These are phyloP conservation scores for Morpho helenor DNA, from an alignment of 2,888 invertebrate species.

Conservation along the genomic window DNA sequence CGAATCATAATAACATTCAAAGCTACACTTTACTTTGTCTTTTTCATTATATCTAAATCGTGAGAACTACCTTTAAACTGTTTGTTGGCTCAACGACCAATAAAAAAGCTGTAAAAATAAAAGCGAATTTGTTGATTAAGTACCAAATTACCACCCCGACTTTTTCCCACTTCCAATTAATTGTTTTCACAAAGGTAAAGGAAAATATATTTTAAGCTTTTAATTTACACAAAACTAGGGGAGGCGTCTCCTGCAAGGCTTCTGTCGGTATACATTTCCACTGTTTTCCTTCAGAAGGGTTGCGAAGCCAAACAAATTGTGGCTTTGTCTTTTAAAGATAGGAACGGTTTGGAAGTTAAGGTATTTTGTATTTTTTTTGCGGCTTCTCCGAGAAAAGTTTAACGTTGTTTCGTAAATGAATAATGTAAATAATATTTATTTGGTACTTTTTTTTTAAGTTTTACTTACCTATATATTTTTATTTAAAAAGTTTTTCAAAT, in stretches of 20 bases:
- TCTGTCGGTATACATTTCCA: slow-evolving; percentile 57
- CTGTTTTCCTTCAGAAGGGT: slow-evolving; percentile 52
- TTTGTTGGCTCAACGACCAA: too few species aligned
- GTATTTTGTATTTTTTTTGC: slow-evolving; percentile 20
- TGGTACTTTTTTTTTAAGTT: too few species aligned
- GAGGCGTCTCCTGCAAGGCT: slow-evolving; percentile 69
- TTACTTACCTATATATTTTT: too few species aligned
- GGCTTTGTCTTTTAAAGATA: slow-evolving; percentile 19
- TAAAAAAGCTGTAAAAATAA: too few species aligned
- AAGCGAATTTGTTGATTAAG: too few species aligned
- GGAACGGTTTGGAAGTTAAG: slow-evolving; percentile 19
- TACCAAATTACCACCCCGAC: too few species aligned
- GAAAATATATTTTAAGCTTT: slow-evolving; percentile 46
- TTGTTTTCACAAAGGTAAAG: slow-evolving; percentile 10
- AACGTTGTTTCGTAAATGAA: not conserved
- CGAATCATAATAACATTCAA: too few species aligned
- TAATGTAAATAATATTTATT: too few species aligned
- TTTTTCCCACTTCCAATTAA: not conserved
- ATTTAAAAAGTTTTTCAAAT: too few species aligned
- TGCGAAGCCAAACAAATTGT: slow-evolving; percentile 59
- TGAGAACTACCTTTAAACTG: too few species aligned
- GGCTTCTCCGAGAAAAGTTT: slow-evolving; percentile 19
- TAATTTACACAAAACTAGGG: slow-evolving; percentile 46
- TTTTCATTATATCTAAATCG: too few species aligned
- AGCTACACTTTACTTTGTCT: too few species aligned